Evolutionary conservation across 2,888 invertebrate genomes (phyloP), one percentile per base, ranked within the genome.

Genomic region (Choreutis nemorana): DNA sequence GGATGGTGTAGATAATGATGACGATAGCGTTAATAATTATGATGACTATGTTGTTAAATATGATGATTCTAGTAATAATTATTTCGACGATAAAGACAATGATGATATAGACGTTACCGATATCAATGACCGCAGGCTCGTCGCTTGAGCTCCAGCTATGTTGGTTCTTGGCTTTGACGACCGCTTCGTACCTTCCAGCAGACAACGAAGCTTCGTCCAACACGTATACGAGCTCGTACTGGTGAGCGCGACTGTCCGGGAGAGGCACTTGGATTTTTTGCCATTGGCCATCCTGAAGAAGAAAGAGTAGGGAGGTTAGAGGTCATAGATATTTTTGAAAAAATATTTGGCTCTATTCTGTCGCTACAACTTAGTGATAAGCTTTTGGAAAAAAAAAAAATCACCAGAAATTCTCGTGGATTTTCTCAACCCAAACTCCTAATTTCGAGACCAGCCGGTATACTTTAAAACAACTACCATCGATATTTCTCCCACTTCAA

Each of bases 151-250:
- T 66, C 70, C 67, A 70, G 22, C 51, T 58, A 36, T 67, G 55
- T 1, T 44, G 42, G 35, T 77, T 77, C 44, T 49, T 55, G 0
- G 59, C 77, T 18, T 61, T 61, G 8, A 73, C 50, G 1, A 50
- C 30, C 0, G 54, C 70, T 8, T 63, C 53, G 42, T 77, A 77
- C 2, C 50, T 50, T 0, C 72, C 73, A 0, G 50, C 37, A 0
- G 42, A 41, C 0, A 71, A 13, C 8, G 48, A 38, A 1, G 48
- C 41, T 23, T 56, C 48, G 2, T 55, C 44, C 0, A 77, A 32
- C 0, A 48, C 36, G 29, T 57, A 58, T 0, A 39, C 39, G 1
- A 72, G 26, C 0, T 58, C 53, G 37, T 70, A 68, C 5, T 49
- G 46, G 35, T 61, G 61, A 1, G 31, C 34, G 2, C 32, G 35